Percentiles rank a stretch among this genome's conserved stretches.
Conservation (phyloP, 2,888 invertebrate species). For the Caenorhabditis japonica region DNA sequence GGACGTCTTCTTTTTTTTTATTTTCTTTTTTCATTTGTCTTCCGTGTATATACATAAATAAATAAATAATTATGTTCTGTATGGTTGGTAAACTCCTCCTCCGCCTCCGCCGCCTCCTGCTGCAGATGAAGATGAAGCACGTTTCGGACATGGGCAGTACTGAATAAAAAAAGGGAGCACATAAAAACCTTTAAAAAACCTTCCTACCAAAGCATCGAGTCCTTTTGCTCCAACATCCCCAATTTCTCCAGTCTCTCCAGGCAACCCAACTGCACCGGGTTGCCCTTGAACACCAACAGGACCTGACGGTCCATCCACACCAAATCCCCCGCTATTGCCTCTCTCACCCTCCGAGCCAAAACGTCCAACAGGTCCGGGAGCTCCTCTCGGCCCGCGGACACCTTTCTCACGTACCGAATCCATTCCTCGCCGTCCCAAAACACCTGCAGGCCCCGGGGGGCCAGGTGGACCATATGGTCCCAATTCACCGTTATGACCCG, state of each 20-base stretch:
- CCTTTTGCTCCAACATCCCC: conserved; percentile 40
- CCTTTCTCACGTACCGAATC: conserved; percentile 53
- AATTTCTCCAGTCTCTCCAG: conserved; percentile 36
- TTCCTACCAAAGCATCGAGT: conserved; percentile 46
- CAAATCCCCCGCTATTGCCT: conserved; percentile 46
- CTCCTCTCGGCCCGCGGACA: conserved; percentile 51
- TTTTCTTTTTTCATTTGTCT: too few species aligned
- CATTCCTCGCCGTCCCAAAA: conserved; percentile 53
- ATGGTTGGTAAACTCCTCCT: conserved; percentile 49
- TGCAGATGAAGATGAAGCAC: conserved; percentile 30
- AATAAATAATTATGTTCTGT: conserved; percentile 32
- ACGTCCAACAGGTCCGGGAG: conserved; percentile 34
- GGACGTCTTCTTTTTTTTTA: too few species aligned
- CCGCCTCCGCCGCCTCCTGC: conserved; percentile 30
- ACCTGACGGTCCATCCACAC: conserved; percentile 39
- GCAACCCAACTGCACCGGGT: conserved; percentile 40
- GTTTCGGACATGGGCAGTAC: conserved; percentile 59
- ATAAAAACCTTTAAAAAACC: not conserved
- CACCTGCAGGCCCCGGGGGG: conserved; percentile 40
- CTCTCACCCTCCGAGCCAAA: conserved; percentile 46
- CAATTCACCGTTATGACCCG: conserved; percentile 55
- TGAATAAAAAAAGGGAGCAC: conserved; percentile 26
- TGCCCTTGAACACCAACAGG: conserved; percentile 30
- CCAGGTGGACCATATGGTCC: conserved; percentile 55
- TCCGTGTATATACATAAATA: conserved; percentile 1